A percentile compares a stretch with the other conserved stretches of the same genome.
Conservation (phyloP, 2,113 vertebrate genomes). For the Macrotus californicus region DNA sequence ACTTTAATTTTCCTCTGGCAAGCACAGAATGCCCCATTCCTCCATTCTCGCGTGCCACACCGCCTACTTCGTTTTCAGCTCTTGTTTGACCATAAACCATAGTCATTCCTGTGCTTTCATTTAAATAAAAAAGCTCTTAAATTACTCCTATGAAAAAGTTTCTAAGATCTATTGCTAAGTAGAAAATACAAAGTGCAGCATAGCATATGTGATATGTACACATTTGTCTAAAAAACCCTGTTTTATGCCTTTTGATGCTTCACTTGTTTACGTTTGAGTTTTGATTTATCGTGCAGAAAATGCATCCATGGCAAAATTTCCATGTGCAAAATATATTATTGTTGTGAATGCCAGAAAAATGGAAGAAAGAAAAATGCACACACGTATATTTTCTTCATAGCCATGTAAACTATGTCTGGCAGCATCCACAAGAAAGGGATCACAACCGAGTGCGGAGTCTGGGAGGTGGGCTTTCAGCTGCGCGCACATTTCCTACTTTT, state of each 20-base stretch:
- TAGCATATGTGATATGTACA: not conserved
- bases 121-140: not conserved
- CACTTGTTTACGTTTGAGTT: no score
- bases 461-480: not conserved
- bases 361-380: not conserved
- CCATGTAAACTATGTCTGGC: not conserved
- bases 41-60: not conserved
- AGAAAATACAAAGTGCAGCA: not conserved
- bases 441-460: not conserved
- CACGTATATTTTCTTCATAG: not conserved
- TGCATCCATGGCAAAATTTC: no score
- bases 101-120: not conserved
- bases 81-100: not conserved
- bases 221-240: not conserved
- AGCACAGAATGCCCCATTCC: not conserved
- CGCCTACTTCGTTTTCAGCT: not conserved
- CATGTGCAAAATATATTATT: no score
- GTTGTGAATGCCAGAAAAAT: no score
- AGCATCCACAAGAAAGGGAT: not conserved
- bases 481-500: not conserved
- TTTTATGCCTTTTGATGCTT: no score
- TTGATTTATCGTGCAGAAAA: no score
- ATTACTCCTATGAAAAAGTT: not conserved
- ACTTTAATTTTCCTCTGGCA: not conserved
- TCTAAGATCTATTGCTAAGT: not conserved